These are phyloP conservation scores for Bimastos eiseni DNA, from an alignment of 2,888 invertebrate genomes.

Conservation along the genomic window DNA sequence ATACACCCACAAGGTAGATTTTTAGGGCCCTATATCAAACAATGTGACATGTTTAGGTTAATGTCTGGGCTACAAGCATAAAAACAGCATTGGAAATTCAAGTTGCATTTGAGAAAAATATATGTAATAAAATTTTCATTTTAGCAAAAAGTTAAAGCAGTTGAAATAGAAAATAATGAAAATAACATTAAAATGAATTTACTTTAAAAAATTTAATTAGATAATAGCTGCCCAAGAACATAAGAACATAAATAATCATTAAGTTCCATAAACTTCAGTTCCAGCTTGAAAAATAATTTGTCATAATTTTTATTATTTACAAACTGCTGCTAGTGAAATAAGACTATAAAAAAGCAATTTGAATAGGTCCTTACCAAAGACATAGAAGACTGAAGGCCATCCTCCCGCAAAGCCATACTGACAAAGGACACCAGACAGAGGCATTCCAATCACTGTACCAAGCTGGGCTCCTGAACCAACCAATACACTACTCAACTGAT, in stretches of 20 bases:
- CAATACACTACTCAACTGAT: neutral
- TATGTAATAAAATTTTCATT: neutral
- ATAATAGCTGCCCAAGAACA: no score
- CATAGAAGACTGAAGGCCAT: constrained; percentile 52
- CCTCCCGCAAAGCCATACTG: constrained; percentile 67
- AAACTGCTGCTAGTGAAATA: neutral
- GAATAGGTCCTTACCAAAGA: constrained; percentile 36
- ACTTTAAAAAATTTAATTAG: no score
- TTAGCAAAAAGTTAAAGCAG: no score
- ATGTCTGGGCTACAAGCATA: no score
- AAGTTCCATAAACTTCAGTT: neutral
- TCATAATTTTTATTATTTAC: neutral
- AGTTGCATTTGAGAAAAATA: neutral
- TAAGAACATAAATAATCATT: neutral
- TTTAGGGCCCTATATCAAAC: no score
- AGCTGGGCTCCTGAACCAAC: constrained; percentile 73
- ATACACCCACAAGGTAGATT: neutral
- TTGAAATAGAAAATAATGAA: neutral
- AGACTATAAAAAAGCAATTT: neutral
- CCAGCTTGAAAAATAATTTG: neutral
- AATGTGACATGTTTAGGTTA: no score
- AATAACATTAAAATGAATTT: neutral
- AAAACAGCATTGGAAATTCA: neutral
- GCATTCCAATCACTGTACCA: constrained; percentile 82
- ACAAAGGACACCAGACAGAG: constrained; percentile 80